Conservation (phyloP, 2,797 vertebrate genomes). For the Sebastes miniatus region DNA sequence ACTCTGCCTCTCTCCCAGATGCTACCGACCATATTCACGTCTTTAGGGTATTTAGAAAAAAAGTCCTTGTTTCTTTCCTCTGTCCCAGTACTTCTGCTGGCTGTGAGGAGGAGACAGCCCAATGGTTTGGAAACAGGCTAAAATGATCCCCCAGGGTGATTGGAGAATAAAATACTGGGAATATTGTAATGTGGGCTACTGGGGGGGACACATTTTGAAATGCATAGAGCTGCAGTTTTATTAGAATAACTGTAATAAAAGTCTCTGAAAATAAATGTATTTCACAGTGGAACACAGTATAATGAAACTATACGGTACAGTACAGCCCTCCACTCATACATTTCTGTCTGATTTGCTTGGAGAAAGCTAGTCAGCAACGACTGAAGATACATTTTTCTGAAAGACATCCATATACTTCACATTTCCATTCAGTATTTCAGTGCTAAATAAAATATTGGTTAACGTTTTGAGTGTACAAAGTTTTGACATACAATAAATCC, state of each 20-base stretch:
- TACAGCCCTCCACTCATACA: not conserved
- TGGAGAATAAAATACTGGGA: conserved; percentile 34
- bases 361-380: not conserved
- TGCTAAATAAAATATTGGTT: not conserved
- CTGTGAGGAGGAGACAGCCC: conserved; percentile 32
- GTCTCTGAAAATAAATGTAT: not conserved
- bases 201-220: conserved; percentile 23
- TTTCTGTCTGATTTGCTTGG: not conserved
- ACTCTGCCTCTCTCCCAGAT: not conserved
- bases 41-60: conserved; percentile 21
- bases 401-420: not conserved
- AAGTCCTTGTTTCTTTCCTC: conserved; percentile 2
- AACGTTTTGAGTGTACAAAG: not conserved
- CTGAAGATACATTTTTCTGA: not conserved
- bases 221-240: conserved; percentile 16
- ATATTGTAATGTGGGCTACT: conserved; percentile 12
- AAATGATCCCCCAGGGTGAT: conserved; percentile 46
- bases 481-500: not conserved
- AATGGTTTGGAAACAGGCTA: conserved; percentile 46
- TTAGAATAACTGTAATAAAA: conserved; percentile 28
- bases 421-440: not conserved
- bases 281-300: conserved; percentile 1
- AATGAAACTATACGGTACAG: not conserved
- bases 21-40: not conserved
- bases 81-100: conserved; percentile 8